A percentile compares a stretch with the other conserved stretches of the same genome.
Evolutionary conservation across 2,797 vertebrate species (phyloP).

Genomic region (Neosalanx taihuensis): DNA sequence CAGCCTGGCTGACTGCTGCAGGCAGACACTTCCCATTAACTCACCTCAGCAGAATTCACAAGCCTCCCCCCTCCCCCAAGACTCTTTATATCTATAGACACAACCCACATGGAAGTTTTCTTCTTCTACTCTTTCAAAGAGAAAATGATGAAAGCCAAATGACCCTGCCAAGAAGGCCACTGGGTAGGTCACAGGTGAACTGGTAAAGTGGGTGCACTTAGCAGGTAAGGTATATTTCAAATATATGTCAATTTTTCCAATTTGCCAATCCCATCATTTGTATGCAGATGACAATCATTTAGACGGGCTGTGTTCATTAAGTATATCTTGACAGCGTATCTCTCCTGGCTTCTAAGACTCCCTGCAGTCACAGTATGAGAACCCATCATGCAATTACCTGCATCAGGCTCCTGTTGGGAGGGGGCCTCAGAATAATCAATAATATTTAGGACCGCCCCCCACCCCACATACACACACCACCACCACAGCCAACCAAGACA

Average conservation of each 20-base stretch:
- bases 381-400: slow-evolving; percentile 54
- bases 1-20: slow-evolving; percentile 31
- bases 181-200: slow-evolving; percentile 43
- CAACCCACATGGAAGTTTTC: slow-evolving; percentile 57
- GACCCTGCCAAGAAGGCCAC: slow-evolving; percentile 35
- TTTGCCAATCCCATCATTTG: slow-evolving; percentile 1
- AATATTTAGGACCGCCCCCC: slow-evolving; percentile 44
- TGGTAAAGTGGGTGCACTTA: slow-evolving; percentile 33
- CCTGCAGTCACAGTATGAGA: slow-evolving; percentile 37
- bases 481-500: slow-evolving; percentile 20
- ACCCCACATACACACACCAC: too few species aligned
- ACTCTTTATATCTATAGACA: slow-evolving; percentile 50
- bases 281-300: not conserved
- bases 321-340: slow-evolving; percentile 41
- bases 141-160: slow-evolving; percentile 56
- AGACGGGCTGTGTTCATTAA: slow-evolving; percentile 45
- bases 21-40: slow-evolving; percentile 52
- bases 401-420: slow-evolving; percentile 29
- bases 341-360: slow-evolving; percentile 34
- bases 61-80: slow-evolving; percentile 55
- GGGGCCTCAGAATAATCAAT: slow-evolving; percentile 53
- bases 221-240: slow-evolving; percentile 13
- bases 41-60: slow-evolving; percentile 57
- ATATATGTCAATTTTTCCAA: slow-evolving; percentile 22
- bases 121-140: slow-evolving; percentile 56